Evolutionary conservation across 1,140 invertebrate genomes (phyloP), one percentile per base, ranked within the genome.

Genomic region (Glomeris maerens): DNA sequence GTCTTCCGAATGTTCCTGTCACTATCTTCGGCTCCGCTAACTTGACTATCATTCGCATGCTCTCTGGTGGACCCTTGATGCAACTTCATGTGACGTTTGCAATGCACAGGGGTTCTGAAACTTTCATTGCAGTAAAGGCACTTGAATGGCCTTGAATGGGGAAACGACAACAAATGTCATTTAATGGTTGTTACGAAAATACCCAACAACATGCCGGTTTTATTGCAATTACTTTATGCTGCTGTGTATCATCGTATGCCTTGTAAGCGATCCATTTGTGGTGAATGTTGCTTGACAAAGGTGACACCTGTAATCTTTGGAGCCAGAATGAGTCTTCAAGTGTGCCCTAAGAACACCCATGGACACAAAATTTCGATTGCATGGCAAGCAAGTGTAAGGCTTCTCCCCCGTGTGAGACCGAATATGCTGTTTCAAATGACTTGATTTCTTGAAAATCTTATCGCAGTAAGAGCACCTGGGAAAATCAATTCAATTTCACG

Each of bases 351-450:
- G 59, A 3, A 68, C 66, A 27, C 65, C 64, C 42, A 58, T 64
- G 2, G 70, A 69, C 20, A 65, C 64, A 62, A 74, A 74, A 3
- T 64, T 62, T 44, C 64, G 66, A n/a, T 63, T 57, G 57, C 72
- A 74, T 27, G 61, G 58, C 25, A 56, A 31, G 57, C 73, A 74
- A 47, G 64, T 61, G 57, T 66, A 72, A 14, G 71, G 67, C 51
- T 73, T 72, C 54, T 74, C 71, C 54, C 66, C 53, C 56, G 59
- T 50, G 63, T 71, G 73, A 40, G 65, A 72, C 28, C 71, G 57
- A 25, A 69, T 60, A 49, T 75, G 72, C 47, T 69, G 66, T 53
- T 75, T 74, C 27, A 75, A 62, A 55, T 76, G 71, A 31, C 66
- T 67, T 27, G 68, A 67, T 50, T 68, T 73, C 55, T 74, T 72